Base-by-base conservation (phyloP, 1,140 invertebrate genomes). In the Ylistrum balloti region DNA sequence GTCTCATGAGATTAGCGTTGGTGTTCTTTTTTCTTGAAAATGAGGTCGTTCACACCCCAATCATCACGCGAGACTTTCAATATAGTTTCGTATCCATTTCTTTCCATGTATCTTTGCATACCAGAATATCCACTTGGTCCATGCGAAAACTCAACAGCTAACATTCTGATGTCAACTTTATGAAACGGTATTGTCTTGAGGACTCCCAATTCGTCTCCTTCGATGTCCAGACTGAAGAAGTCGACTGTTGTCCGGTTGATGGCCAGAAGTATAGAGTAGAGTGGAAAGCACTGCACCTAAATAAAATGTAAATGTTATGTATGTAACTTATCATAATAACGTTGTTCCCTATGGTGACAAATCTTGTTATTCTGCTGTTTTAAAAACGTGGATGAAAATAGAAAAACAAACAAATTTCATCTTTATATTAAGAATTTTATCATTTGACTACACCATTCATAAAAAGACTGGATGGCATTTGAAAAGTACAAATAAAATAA, bases 171-270 rank as follows among this genome's bases (percentile, higher is more conserved):
- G 89, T 97, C 93, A 0, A 97, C 91, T 86, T 94, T 93, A 85
- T 97, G 95, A 92, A 97, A 97, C 28, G 97, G 97, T 88, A 97
- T 96, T 0, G 97, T 88, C 56, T 88, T 56, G 0, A 88, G 45
- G 0, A 88, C 87, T 33, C 33, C 33, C 1, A 88, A 13, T 45
- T 88, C 87, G 33, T 35, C 34, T 28, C 87, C 87, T n/a, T 88
- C 87, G 28, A 88, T 41, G 35, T 88, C 87, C 0, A 88, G 35
- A 41, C 87, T 88, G 35, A 88, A 88, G 34, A 88, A 88, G 28
- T 88, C 87, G 20, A 88, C 87, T 20, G 33, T 34, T 10, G 87
- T 88, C 20, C 45, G 32, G n/a, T 56, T 56, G 10, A 88, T 33
- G 33, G 87, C 87, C 20, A 45, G 45, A 17, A 88, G 32, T 2